Base-by-base conservation (phyloP, 1,140 invertebrate genomes). In the Pseudomyrmex cubaensis region DNA sequence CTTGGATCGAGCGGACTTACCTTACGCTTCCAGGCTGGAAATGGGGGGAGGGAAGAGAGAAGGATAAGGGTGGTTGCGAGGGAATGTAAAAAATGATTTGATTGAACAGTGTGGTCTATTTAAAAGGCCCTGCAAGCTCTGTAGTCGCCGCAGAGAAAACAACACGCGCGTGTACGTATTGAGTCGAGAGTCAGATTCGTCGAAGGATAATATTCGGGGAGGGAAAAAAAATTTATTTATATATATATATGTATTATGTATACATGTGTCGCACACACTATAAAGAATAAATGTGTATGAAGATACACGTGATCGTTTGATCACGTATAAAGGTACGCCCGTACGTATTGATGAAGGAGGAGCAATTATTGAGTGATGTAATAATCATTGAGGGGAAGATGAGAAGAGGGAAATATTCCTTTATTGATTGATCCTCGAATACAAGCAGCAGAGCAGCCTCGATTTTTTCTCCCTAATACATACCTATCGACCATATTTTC, bases 1-100 rank as follows among this genome's bases (percentile, higher is more conserved):
- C 76, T 82, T 73, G 78, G 72, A 82, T 64, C 78, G 70, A 82
- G 78, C 72, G 78, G 48, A 82, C 76, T 80, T 80, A 80, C 76
- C 76, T 80, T 80, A 80, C 76, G 76, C 76, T 80, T 80, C 76
- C 76, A 80, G 63, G 63, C 76, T 80, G 76, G 75, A 86, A 63
- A 35, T 35, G 35, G 5, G 35, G 20, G 20, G 20, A 20, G 50
- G 17, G 54, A 50, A 50, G 82, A 78, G 64, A 56, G 74, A 61
- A 54, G 13, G 20, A 35, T 25, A 56, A 67, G 75, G 63, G 3
- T n/a, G 63, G 3, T n/a, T 61, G 57, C 12, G 17, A 8, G 44
- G 25, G 9, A 80, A 54, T 35, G 70, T 20, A 76, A 13, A 48
- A 70, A 80, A 80, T 25, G 66, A 70, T 12, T 78, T 70, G 76